Evolutionary conservation across 2,797 vertebrate genomes (phyloP).

Genomic region (Gymnoscopelus braueri): DNA sequence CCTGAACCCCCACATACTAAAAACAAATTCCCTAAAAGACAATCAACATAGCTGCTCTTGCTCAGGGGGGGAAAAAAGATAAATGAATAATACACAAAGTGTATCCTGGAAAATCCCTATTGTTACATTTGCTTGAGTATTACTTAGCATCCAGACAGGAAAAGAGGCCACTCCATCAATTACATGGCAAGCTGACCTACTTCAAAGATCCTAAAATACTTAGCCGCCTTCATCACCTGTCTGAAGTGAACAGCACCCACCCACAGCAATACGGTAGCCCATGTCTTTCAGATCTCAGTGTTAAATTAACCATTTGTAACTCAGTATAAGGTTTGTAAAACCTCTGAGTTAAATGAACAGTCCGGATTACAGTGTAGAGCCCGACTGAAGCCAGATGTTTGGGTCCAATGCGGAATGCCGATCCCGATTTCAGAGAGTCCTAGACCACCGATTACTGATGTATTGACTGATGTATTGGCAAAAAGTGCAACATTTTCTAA

Average conservation of each 20-base stretch:
- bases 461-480: too few species aligned
- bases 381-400: too few species aligned
- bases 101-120: neutral
- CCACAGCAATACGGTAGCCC: slow-evolving; percentile 22
- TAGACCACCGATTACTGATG: too few species aligned
- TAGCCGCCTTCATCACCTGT: slow-evolving; percentile 28
- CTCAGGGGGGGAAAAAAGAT: neutral
- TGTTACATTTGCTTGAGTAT: neutral
- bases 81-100: neutral
- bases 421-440: too few species aligned
- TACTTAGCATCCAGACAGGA: slow-evolving; percentile 11
- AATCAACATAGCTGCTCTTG: slow-evolving; percentile 6
- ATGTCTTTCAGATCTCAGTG: neutral
- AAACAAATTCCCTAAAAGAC: slow-evolving; percentile 18
- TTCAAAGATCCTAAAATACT: slow-evolving; percentile 41
- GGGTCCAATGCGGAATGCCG: too few species aligned
- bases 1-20: slow-evolving; percentile 9
- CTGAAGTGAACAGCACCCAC: slow-evolving; percentile 2
- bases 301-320: too few species aligned
- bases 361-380: too few species aligned
- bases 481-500: too few species aligned
- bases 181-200: slow-evolving; percentile 40
- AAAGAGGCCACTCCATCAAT: slow-evolving; percentile 37
- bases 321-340: too few species aligned
- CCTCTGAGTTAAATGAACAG: too few species aligned